Percentiles rank a stretch among this genome's conserved stretches.
Conservation (phyloP, 2,797 vertebrate species). For the Heterohyrax brucei region DNA sequence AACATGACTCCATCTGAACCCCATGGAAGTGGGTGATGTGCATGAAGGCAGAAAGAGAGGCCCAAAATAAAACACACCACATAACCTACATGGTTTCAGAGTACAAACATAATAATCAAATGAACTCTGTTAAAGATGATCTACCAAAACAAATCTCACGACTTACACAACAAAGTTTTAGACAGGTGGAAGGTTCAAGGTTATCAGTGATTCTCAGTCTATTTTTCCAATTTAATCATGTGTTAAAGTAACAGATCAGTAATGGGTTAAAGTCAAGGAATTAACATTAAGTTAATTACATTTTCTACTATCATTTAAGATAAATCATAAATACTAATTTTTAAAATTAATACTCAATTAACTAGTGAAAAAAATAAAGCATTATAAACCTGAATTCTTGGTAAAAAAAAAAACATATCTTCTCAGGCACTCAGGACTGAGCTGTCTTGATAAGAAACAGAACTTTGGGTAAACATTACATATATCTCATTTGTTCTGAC, state of each 20-base stretch:
- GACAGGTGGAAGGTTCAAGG: not conserved
- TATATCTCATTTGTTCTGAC: not conserved
- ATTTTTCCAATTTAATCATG: constrained; percentile 10
- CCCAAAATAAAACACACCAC: not conserved
- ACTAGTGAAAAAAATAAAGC: not conserved
- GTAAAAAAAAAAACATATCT: not conserved
- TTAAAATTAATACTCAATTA: constrained; percentile 19
- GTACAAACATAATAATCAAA: not conserved
- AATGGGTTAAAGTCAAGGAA: not conserved
- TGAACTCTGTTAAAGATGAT: not conserved
- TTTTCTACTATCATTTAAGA: not conserved
- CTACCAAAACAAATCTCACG: not conserved
- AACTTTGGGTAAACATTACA: not conserved
- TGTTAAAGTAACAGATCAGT: not conserved
- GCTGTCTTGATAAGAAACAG: too few species aligned
- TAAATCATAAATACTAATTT: constrained; percentile 7
- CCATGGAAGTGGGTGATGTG: not conserved
- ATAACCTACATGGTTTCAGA: not conserved
- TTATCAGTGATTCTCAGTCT: not conserved
- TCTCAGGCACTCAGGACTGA: not conserved
- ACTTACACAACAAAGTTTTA: not conserved
- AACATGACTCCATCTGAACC: not conserved
- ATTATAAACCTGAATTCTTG: not conserved
- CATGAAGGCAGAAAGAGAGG: not conserved
- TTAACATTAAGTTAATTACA: not conserved